Evolutionary conservation across 2,888 invertebrate species (phyloP), one percentile per base, ranked within the genome.

Genomic region (Candidula unifasciata): DNA sequence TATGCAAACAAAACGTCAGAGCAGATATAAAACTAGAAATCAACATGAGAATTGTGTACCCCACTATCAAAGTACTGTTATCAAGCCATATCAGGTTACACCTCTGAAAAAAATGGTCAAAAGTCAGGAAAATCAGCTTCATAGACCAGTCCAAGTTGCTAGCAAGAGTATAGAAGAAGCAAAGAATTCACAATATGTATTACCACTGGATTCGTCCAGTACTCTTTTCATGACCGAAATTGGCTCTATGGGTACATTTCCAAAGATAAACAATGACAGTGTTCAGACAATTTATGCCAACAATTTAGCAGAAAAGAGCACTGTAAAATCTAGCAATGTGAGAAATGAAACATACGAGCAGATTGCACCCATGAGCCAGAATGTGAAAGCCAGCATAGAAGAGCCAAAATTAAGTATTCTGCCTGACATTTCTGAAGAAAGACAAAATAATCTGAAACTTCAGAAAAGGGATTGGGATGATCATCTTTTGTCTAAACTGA

Each of bases 401-500:
- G 71, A 21, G 57, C 64, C 60, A 52, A 80, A 44, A 44, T 27
- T 18, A 79, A 44, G 27, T 16, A 24, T 44, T n/a, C 60, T 27
- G 33, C 30, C 76, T 54, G 52, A 68, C 44, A 77, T 24, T 69
- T 64, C 68, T 8, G 27, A 54, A 77, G 78, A 69, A 33, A 74
- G 24, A 52, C 66, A 81, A 30, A 52, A 78, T 13, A 44, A 82
- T 77, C 44, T 44, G 21, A 60, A 83, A 79, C 24, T 69, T 30
- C 52, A 54, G 8, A 86, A 82, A 83, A 88, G 88, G 86, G 90
- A 92, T 54, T 93, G 93, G 93, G 93, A 93, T 88, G 90, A 92
- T 16, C 92, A 90, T 87, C 86, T 93, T n/a, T 87, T 94, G 88
- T 91, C 93, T 6, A 88, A 90, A 57, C 82, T 94, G 57, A 92